phyloP scores from a whole-genome alignment of 2,113 vertebrate genomes.

The Perca fluviatilis region DNA sequence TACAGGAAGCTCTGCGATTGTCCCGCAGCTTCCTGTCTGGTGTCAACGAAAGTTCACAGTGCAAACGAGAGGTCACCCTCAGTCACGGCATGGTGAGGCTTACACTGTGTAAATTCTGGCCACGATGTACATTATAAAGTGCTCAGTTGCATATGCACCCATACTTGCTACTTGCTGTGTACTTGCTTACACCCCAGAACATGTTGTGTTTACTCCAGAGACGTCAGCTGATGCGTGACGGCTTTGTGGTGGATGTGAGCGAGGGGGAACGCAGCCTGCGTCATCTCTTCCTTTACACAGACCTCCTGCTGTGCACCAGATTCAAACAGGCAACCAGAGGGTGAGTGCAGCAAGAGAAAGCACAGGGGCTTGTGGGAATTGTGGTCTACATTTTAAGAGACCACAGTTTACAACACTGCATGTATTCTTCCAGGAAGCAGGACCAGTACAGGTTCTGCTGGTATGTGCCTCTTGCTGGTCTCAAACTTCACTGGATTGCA shows the following conservation, averaged over 20 bases:
- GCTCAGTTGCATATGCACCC: neutral
- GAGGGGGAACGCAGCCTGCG: conserved; percentile 78
- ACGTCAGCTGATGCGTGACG: conserved; percentile 82
- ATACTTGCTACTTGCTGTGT: neutral
- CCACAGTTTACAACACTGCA: neutral
- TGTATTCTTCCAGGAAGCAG: conserved; percentile 74
- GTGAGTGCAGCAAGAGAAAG: conserved; percentile 50
- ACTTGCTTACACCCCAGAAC: neutral
- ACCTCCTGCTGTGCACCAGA: conserved; percentile 84
- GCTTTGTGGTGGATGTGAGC: conserved; percentile 80
- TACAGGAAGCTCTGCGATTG: conserved; percentile 83
- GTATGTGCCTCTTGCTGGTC: conserved; percentile 81
- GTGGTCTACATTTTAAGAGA: neutral
- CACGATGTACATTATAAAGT: neutral
- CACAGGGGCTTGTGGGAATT: conserved; percentile 4
- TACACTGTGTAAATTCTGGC: rapidly evolving
- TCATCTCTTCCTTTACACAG: conserved; percentile 86
- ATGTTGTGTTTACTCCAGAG: conserved; percentile 60
- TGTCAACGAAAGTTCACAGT: conserved; percentile 82
- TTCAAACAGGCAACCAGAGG: conserved; percentile 74
- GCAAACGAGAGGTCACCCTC: conserved; percentile 81
- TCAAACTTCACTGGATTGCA: conserved; percentile 72
- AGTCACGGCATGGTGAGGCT: conserved; percentile 80
- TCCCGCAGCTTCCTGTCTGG: conserved; percentile 85
- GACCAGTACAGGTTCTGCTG: conserved; percentile 84